Evolutionary conservation across 1,140 invertebrate genomes (phyloP), one percentile per base, ranked within the genome.

Genomic region (Anastrepha obliqua): DNA sequence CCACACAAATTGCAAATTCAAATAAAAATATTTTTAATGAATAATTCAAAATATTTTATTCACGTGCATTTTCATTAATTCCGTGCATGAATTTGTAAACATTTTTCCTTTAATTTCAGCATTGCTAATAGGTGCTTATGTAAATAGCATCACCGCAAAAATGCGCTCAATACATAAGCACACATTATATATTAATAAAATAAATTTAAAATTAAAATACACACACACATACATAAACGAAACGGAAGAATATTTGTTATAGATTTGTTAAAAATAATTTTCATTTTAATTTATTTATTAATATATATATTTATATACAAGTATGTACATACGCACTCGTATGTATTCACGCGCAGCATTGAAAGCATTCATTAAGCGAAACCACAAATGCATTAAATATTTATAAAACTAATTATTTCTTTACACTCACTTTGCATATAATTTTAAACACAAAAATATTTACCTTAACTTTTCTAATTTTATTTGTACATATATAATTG

Each of bases 301-400:
- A 67, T 29, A 67, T 67, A n/a, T 2, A 7, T 65, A 13, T 67
- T 29, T 67, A 29, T 67, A 42, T 67, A 8, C 13, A 29, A 29
- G 29, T 29, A 29, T 29, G 29, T 29, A 29, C 29, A 29, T 29
- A 29, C 29, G 29, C 29, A 29, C 29, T 67, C 20, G 62, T n/a
- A 64, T 67, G 20, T 13, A 3, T 67, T 2, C 39, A 29, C 29
- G 64, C 20, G 1, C 29, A 13, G 70, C 44, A n/a, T 59, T 85
- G 55, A 85, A 85, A 58, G 39, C 4, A 42, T 86, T 86, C 8
- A 86, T 39, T 17, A 86, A 47, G 17, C n/a, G 5, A 42, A 62
- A 86, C 60, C 60, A 9, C 58, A 86, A 86, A 64, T 44, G 29
- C n/a, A 86, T 64, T 47, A 86, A 86, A 62, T 29, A n/a, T n/a